These are phyloP conservation scores for Nycteola revayana DNA, from an alignment of 2,888 invertebrate genomes.

Conservation along the genomic window DNA sequence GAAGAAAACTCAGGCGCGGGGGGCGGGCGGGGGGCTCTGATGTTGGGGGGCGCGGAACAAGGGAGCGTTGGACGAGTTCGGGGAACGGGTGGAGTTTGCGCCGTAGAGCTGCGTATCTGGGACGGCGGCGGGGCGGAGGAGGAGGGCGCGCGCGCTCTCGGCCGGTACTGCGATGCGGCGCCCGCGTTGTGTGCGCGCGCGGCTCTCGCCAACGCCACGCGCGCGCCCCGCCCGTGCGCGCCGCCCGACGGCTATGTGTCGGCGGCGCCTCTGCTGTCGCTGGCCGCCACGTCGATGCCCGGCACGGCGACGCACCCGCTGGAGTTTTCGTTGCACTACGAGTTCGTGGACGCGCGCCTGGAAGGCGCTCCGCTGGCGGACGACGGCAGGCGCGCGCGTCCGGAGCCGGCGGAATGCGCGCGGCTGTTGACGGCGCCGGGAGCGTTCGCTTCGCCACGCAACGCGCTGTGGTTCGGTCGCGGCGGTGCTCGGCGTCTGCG, in stretches of 20 bases:
- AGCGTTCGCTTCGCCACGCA: constrained; percentile 88
- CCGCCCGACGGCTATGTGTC: constrained; percentile 90
- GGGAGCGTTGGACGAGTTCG: constrained; percentile 11
- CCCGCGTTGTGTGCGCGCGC: constrained; percentile 93
- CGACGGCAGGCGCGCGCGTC: constrained; percentile 53
- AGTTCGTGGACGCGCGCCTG: constrained; percentile 91
- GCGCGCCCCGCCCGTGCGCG: constrained; percentile 90
- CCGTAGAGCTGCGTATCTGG: constrained; percentile 88
- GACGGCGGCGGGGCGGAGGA: constrained; percentile 85
- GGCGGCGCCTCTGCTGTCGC: constrained; percentile 53
- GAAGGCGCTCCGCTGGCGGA: constrained; percentile 85
- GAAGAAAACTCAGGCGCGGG: constrained; percentile 39
- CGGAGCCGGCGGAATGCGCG: constrained; percentile 57
- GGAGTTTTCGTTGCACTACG: constrained; percentile 87
- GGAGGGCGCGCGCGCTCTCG: constrained; percentile 71
- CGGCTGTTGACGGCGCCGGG: constrained; percentile 63
- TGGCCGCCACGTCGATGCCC: constrained; percentile 77
- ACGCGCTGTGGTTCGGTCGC: constrained; percentile 91
- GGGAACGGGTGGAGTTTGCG: constrained; percentile 64
- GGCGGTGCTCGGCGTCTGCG: constrained; percentile 90
- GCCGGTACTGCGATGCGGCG: constrained; percentile 88
- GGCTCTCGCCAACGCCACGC: constrained; percentile 86
- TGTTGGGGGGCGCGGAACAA: background rate
- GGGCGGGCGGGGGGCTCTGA: constrained; percentile 17
- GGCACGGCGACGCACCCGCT: constrained; percentile 92